These are phyloP conservation scores for Ceratina australensis DNA, from an alignment of 1,140 invertebrate genomes.

Conservation along the genomic window DNA sequence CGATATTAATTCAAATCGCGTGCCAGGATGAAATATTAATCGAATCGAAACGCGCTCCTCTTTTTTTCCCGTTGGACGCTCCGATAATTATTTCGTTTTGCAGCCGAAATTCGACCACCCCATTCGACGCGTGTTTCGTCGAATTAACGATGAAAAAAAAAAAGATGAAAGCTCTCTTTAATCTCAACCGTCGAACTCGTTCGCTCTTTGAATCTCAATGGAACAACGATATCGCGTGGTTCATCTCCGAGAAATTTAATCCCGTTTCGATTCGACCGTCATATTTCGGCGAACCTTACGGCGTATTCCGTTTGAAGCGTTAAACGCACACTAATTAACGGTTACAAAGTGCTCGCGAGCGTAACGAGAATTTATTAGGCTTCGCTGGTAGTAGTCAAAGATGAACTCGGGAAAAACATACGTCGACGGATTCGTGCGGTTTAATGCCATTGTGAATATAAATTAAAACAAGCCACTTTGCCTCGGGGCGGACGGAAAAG, in stretches of 20 bases:
- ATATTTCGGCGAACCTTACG: neutral
- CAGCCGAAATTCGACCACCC: too few species aligned
- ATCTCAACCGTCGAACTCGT: too few species aligned
- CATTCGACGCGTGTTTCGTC: neutral
- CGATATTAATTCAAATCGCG: conserved; percentile 42
- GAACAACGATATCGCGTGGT: neutral
- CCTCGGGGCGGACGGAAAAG: conserved; percentile 15
- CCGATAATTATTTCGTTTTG: neutral
- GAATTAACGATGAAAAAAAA: neutral
- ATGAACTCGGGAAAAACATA: neutral
- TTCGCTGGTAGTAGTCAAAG: neutral
- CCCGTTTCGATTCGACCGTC: conserved; percentile 19
- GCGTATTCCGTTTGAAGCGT: conserved; percentile 44
- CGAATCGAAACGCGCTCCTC: conserved; percentile 21
- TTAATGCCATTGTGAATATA: neutral
- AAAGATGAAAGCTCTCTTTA: neutral
- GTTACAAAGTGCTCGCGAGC: conserved; percentile 31
- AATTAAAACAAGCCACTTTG: neutral
- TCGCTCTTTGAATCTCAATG: too few species aligned
- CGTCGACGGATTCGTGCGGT: neutral
- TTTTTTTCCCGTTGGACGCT: conserved; percentile 4
- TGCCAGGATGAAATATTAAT: conserved; percentile 40
- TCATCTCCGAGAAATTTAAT: neutral
- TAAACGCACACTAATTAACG: conserved; percentile 35
- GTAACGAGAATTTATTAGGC: conserved; percentile 56